These are phyloP conservation scores for Sphaerophoria taeniata DNA, from an alignment of 2,888 invertebrate genomes.

Conservation along the genomic window DNA sequence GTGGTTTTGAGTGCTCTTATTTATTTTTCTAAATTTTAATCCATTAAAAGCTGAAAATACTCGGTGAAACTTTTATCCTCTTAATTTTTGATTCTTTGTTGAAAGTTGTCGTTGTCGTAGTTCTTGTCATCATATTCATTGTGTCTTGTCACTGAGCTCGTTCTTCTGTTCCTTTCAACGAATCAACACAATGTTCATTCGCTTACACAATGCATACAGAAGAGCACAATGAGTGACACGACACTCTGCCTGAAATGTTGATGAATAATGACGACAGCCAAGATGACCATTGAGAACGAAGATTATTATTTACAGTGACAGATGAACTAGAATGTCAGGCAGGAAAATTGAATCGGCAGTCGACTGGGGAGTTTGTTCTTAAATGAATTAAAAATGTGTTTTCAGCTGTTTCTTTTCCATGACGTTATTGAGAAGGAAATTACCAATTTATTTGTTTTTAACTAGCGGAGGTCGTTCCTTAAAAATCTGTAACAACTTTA, in stretches of 20 bases:
- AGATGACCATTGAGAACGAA: slow-evolving; percentile 43
- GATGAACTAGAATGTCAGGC: slow-evolving; percentile 45
- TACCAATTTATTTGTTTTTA: too few species aligned
- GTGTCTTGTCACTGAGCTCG: slow-evolving; percentile 20
- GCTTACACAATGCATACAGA: slow-evolving; percentile 36
- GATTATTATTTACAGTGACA: slow-evolving; percentile 55
- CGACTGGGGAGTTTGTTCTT: too few species aligned
- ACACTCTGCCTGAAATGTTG: slow-evolving; percentile 19
- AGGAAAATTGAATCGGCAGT: slow-evolving; percentile 58
- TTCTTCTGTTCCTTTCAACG: background rate
- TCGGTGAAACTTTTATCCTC: slow-evolving; percentile 29
- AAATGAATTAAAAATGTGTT: too few species aligned
- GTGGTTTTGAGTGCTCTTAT: slow-evolving; percentile 46
- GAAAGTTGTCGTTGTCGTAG: background rate
- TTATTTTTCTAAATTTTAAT: slow-evolving; percentile 68
- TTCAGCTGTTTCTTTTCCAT: too few species aligned
- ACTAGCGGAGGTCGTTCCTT: too few species aligned
- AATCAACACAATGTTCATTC: too few species aligned
- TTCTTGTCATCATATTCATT: slow-evolving; percentile 35
- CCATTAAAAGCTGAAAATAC: slow-evolving; percentile 51
- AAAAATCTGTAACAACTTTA: too few species aligned
- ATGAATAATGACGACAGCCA: slow-evolving; percentile 38
- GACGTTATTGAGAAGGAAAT: too few species aligned
- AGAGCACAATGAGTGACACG: slow-evolving; percentile 6
- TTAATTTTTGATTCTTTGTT: slow-evolving; percentile 9